These are phyloP conservation scores for Lymantria dispar DNA, from an alignment of 2,888 invertebrate genomes.

Conservation along the genomic window DNA sequence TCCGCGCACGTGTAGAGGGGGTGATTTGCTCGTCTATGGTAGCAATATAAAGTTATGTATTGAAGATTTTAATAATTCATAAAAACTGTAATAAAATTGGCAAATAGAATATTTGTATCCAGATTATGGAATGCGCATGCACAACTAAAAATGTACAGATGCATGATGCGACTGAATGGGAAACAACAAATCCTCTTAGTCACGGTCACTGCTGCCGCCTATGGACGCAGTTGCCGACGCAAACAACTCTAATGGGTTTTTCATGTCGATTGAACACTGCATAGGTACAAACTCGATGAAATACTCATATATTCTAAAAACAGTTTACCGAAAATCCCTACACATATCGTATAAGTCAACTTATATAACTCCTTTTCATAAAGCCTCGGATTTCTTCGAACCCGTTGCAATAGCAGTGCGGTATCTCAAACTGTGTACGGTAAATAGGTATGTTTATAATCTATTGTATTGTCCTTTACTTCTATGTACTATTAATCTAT, in stretches of 20 bases:
- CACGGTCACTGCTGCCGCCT: constrained; percentile 74
- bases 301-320: constrained; percentile 51
- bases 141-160: constrained; percentile 34
- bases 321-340: neutral
- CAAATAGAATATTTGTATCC: constrained; percentile 8
- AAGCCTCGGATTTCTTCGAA: too few relatives aligned
- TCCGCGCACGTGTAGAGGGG: too few relatives aligned
- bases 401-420: too few relatives aligned
- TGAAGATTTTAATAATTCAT: neutral
- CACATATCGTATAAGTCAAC: too few relatives aligned
- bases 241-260: constrained; percentile 79
- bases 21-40: too few relatives aligned
- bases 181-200: constrained; percentile 76
- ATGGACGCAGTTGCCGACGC: constrained; percentile 56
- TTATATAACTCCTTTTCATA: too few relatives aligned
- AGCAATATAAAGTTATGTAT: too few relatives aligned
- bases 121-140: constrained; percentile 26
- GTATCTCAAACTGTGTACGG: too few relatives aligned
- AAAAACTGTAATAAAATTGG: neutral
- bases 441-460: too few relatives aligned
- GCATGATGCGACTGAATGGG: constrained; percentile 44
- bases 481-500: too few relatives aligned
- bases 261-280: constrained; percentile 77
- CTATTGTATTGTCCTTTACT: too few relatives aligned
- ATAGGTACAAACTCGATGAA: constrained; percentile 52